Evolutionary conservation across 2,797 vertebrate species (phyloP).

Genomic region (Helostoma temminkii): DNA sequence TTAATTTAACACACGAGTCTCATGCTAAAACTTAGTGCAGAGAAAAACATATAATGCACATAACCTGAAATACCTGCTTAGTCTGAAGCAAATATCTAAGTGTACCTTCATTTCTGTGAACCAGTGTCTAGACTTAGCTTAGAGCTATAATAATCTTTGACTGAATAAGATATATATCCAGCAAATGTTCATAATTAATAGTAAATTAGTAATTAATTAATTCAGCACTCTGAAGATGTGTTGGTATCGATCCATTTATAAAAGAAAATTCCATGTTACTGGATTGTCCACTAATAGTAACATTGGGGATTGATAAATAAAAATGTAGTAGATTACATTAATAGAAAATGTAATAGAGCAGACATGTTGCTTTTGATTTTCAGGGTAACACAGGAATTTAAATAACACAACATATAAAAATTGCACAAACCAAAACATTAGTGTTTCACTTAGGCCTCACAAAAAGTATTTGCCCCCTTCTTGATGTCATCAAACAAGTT

Average conservation of each 20-base stretch:
- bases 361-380: neutral
- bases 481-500: too few relatives aligned
- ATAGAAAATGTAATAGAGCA: too few relatives aligned
- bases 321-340: too few relatives aligned
- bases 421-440: neutral
- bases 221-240: neutral
- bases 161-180: neutral
- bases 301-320: too few relatives aligned
- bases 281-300: too few relatives aligned
- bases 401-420: too few relatives aligned
- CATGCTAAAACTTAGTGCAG: neutral
- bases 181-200: neutral
- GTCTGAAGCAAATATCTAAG: neutral
- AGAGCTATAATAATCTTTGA: neutral
- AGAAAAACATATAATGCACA: neutral
- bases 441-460: too few relatives aligned
- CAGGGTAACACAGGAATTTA: too few relatives aligned
- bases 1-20: neutral
- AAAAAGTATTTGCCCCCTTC: too few relatives aligned
- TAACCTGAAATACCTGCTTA: neutral
- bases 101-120: neutral
- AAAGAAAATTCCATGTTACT: too few relatives aligned
- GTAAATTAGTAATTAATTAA: neutral
- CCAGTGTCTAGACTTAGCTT: neutral
- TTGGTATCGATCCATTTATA: too few relatives aligned